Evolutionary conservation across 2,113 vertebrate genomes (phyloP).

Genomic region (Nyctibius bracteatus): DNA sequence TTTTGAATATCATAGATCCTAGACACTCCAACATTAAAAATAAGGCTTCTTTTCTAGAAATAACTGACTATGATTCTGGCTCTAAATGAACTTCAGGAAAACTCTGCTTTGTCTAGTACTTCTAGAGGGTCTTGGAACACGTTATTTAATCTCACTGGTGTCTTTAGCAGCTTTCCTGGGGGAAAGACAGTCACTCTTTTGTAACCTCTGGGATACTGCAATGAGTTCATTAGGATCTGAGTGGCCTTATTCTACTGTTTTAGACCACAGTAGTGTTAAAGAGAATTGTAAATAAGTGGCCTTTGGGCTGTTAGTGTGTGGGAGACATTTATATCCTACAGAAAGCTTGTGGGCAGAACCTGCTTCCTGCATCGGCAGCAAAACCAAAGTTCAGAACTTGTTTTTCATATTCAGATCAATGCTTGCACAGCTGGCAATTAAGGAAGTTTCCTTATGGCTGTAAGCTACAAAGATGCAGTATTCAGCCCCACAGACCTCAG

Average conservation of each 20-base stretch:
- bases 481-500: neutral
- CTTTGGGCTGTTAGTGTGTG: neutral
- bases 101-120: neutral
- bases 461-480: neutral
- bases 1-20: neutral
- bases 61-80: neutral
- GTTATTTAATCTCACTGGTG: neutral
- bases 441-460: neutral
- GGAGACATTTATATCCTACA: neutral
- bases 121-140: neutral
- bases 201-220: neutral
- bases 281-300: neutral
- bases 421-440: neutral
- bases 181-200: neutral
- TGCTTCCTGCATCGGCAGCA: neutral
- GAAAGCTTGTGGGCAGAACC: neutral
- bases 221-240: neutral
- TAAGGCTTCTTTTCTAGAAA: neutral
- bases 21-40: neutral
- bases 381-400: neutral
- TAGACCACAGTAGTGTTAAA: neutral
- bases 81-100: neutral
- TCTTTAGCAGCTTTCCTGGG: neutral
- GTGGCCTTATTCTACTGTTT: neutral
- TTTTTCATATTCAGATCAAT: neutral